Conservation (phyloP, 2,113 vertebrate species). For the Pontoporia blainvillei region DNA sequence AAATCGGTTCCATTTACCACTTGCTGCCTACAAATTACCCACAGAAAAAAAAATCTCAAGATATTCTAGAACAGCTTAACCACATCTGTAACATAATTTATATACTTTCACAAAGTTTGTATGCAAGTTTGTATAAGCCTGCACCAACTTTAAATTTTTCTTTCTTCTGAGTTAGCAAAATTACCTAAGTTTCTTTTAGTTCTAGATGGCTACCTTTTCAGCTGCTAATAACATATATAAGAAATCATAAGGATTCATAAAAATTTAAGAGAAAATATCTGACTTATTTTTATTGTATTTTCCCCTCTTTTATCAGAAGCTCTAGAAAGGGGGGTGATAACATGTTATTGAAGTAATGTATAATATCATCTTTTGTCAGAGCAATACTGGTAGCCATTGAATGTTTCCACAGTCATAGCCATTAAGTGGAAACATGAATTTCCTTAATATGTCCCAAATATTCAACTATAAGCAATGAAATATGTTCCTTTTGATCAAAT, state of each 20-base stretch:
- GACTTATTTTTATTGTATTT: background rate
- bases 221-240: background rate
- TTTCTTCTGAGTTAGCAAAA: background rate
- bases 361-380: background rate
- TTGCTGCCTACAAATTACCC: background rate
- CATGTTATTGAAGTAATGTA: background rate
- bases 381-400: background rate
- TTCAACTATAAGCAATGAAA: slow-evolving; percentile 7
- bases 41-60: background rate
- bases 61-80: background rate
- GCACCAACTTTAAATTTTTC: background rate
- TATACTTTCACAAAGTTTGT: background rate
- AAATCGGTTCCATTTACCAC: background rate
- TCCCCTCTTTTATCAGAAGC: background rate
- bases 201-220: background rate
- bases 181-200: background rate
- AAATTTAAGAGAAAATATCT: background rate
- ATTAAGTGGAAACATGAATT: background rate
- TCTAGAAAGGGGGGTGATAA: fast-evolving
- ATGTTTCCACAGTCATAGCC: background rate
- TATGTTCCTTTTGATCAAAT: slow-evolving; percentile 61
- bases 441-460: slow-evolving; percentile 16
- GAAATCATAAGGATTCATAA: background rate
- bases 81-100: background rate
- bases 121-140: background rate